These are phyloP conservation scores for Paguma larvata DNA, from an alignment of 2,797 vertebrate species.

Conservation along the genomic window DNA sequence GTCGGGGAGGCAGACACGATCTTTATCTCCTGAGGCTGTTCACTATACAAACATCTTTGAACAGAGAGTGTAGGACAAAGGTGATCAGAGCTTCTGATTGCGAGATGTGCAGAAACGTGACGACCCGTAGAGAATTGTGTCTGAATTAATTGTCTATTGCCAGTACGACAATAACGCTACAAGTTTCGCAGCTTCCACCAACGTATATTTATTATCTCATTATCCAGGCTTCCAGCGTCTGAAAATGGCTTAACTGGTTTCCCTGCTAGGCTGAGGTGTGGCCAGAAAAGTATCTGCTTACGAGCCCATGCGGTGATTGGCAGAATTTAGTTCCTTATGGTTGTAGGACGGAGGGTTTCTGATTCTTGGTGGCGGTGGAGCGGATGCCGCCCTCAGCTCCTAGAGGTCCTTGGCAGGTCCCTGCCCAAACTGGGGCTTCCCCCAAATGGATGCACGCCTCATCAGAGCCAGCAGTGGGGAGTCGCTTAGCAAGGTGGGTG, in stretches of 20 bases:
- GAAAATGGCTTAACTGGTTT: background rate
- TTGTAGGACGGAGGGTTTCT: no score
- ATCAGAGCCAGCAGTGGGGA: background rate
- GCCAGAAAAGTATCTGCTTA: background rate
- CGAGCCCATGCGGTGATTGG: background rate
- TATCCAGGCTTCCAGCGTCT: background rate
- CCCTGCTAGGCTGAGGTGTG: background rate
- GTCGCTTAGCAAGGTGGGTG: background rate
- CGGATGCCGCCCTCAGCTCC: background rate
- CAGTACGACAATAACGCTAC: background rate
- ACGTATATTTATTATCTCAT: background rate
- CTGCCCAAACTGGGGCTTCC: background rate
- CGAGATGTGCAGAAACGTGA: background rate
- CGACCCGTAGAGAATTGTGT: background rate
- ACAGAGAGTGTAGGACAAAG: background rate
- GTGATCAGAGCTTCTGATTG: background rate
- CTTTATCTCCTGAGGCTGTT: background rate
- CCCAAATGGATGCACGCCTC: background rate
- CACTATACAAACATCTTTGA: background rate
- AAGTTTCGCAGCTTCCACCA: background rate
- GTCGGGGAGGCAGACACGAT: background rate
- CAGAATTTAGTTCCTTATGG: background rate
- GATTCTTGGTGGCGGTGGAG: background rate
- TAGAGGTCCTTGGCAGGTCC: rapidly evolving
- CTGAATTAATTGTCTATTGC: background rate